Conservation (phyloP, 2,113 vertebrate genomes). For the Columba janthina region DNA sequence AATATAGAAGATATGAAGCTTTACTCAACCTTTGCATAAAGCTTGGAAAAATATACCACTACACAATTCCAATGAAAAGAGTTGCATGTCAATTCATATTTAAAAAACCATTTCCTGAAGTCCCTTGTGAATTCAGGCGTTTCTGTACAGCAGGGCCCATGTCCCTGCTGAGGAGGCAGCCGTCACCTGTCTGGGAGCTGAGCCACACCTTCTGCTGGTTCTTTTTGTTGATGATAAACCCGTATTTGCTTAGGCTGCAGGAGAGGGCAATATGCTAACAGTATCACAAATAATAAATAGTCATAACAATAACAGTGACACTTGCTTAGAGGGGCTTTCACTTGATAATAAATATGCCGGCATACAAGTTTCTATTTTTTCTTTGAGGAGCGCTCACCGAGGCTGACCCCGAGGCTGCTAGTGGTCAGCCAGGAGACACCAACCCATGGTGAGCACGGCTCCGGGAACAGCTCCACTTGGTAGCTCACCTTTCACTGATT, state of each 20-base stretch:
- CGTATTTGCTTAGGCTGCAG: neutral
- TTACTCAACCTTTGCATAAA: neutral
- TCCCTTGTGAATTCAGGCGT: neutral
- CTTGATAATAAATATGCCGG: neutral
- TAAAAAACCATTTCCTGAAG: neutral
- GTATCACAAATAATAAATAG: neutral
- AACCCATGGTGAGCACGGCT: accelerated
- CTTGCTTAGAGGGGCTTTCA: neutral
- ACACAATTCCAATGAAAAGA: neutral
- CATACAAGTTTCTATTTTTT: neutral
- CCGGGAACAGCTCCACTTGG: neutral
- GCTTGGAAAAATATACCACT: neutral
- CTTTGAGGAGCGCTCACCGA: neutral
- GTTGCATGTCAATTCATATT: neutral
- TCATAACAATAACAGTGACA: neutral
- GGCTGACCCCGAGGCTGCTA: neutral
- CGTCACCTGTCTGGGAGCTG: neutral
- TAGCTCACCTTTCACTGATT: neutral
- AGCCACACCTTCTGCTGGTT: neutral
- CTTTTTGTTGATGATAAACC: neutral
- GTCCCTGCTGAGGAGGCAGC: neutral
- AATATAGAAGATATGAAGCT: neutral
- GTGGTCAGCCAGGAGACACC: neutral
- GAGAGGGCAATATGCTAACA: neutral
- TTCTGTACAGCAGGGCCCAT: neutral